Conservation (phyloP, 2,113 vertebrate species). For the Acrocephalus kingi region DNA sequence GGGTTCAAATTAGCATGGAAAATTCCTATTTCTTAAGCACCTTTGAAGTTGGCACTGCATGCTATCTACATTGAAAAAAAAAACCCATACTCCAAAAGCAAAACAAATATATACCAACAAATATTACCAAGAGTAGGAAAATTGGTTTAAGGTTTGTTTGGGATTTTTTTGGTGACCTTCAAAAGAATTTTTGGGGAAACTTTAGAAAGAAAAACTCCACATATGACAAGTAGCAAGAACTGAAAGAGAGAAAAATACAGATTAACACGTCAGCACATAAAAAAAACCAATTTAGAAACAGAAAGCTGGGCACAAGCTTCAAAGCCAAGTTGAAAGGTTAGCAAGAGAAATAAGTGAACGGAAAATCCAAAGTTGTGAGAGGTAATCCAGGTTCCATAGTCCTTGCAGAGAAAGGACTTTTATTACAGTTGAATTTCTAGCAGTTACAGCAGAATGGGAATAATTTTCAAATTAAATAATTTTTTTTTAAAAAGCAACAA, state of each 20-base stretch:
- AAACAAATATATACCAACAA: not conserved
- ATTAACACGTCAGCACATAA: not conserved
- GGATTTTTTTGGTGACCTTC: not conserved
- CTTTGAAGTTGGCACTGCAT: not conserved
- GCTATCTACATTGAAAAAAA: not conserved
- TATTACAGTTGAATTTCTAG: not conserved
- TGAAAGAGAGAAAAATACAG: not conserved
- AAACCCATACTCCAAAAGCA: not conserved
- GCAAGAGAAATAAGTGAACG: not conserved
- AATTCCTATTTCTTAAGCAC: not conserved
- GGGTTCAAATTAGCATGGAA: not conserved
- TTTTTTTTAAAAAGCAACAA: not conserved
- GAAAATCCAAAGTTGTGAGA: not conserved
- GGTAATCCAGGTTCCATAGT: not conserved
- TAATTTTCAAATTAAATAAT: not conserved
- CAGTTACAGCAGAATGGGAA: not conserved
- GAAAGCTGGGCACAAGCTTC: conserved; percentile 8
- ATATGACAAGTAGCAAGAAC: not conserved
- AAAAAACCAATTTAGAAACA: not conserved
- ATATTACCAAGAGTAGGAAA: not conserved
- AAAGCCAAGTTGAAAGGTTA: conserved; percentile 25
- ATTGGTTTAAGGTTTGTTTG: not conserved
- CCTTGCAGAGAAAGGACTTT: not conserved
- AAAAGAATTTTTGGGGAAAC: not conserved
- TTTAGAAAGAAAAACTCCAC: not conserved